Base-by-base conservation (phyloP, 2,113 vertebrate genomes). In the Archocentrus centrarchus region DNA sequence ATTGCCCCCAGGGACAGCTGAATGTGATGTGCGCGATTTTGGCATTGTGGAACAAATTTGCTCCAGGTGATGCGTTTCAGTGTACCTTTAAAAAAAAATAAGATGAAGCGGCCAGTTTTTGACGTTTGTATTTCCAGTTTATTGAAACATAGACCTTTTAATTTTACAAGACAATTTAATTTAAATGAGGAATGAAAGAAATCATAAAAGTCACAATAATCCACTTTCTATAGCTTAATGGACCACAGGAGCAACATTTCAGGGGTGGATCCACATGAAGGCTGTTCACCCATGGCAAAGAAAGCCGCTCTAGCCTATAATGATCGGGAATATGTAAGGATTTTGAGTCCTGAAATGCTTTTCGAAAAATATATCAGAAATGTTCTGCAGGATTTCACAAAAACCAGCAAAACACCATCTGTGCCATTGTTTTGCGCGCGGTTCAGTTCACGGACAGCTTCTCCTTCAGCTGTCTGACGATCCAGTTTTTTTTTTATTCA, bases 1-100 rank as follows among this genome's bases (percentile, higher is more conserved):
- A 91, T 92, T 81, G 83, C 87, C 92, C 90, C 89, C 79, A 64
- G 88, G 86, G 91, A 86, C 85, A 88, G 80, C 75, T 82, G 75
- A 59, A 84, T 77, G 81, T 81, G 85, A 90, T 83, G 86, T 61
- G 76, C 63, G 75, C 17, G 7, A 41, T 79, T 57, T 59, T 27
- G 10, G 41, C 80, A 79, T 80, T 80, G 70, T 81, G 30, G 41
- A 68, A 84, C 78, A 35, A 44, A 75, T 82, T 73, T 53, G 6
- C 15, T 75, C 44, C 17, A 68, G 4, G 58, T 59, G 53, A 37
- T 30, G 53, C 32, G 11, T 62, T 82, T 73, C 39, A 24, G 37
- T 60, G 22, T 11, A 15, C 77, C 39, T 81, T 62, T 35, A 24
- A 27, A 85, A 24, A 24, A 24, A 76, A 17, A 61, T 17, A 57